phyloP scores from a whole-genome alignment of 1,140 invertebrate species.

The Bombus consobrinus region DNA sequence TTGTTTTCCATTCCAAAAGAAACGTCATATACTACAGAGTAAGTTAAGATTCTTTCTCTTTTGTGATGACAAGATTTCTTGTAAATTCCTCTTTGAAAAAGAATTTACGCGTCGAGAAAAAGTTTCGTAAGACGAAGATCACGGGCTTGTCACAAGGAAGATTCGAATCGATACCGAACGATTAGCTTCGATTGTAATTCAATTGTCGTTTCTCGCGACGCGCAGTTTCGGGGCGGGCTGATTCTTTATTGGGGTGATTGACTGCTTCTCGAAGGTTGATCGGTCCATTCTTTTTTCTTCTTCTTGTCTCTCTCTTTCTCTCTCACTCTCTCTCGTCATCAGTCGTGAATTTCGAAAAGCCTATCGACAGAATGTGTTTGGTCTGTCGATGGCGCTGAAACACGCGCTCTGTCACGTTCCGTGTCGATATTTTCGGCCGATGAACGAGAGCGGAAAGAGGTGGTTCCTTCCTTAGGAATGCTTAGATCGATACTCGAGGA shows the following conservation, averaged over 20 bases:
- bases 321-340: background rate
- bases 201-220: constrained; percentile 9
- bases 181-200: constrained; percentile 17
- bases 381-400: background rate
- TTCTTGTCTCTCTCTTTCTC: too few relatives aligned
- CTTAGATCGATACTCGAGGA: too few relatives aligned
- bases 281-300: background rate
- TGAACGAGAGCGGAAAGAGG: background rate
- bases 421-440: constrained; percentile 1
- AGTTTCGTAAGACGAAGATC: background rate
- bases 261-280: background rate
- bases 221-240: constrained; percentile 23
- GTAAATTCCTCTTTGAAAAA: too few relatives aligned
- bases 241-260: constrained; percentile 29
- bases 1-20: too few relatives aligned
- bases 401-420: constrained; percentile 12
- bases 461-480: background rate
- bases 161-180: constrained; percentile 7
- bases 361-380: background rate
- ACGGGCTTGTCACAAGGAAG: background rate
- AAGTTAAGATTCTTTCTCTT: too few relatives aligned
- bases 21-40: too few relatives aligned
- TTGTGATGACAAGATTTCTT: too few relatives aligned
- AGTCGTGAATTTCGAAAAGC: constrained; percentile 12
- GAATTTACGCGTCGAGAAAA: background rate